Evolutionary conservation across 2,888 invertebrate species (phyloP), one percentile per base, ranked within the genome.

Genomic region (Drosophila formosana): DNA sequence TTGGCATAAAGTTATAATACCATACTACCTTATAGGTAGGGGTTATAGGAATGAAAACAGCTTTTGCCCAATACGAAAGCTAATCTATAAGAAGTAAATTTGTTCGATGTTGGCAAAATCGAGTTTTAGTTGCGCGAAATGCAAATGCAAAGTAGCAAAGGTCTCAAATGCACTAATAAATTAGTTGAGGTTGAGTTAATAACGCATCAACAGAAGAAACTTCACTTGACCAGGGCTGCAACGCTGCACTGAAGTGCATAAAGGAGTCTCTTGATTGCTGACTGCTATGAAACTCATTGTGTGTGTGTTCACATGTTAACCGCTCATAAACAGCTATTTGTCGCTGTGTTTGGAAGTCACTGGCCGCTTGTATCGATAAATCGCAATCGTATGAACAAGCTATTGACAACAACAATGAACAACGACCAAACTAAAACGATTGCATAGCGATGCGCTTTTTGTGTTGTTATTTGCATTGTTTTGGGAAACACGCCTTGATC

Each of bases 401-500:
- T 56, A 47, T 52, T 26, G 25, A 43, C 28, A 56, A 63, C 41
- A 32, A 26, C 39, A 60, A 26, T 39, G 30, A 7, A 30, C 30
- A 30, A 30, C 30, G 7, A 30, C 30, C 34, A 77, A 60, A 55
- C 55, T n/a, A 52, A 66, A 75, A 63, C 51, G 68, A 61, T 68
- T 68, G 64, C 26, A 43, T 73, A 52, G 73, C 63, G 68, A 51
- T 63, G 53, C 45, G 55, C 61, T 67, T 78, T 63, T 69, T 61
- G 30, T 72, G 62, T 65, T 61, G 57, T 57, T 78, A 53, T 77
- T 79, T 68, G 66, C 66, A 66, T 81, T 82, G 83, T 72, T 78
- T 74, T 61, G 37, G 52, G 57, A 67, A 65, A 72, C 84, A 75
- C 73, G 82, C 86, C 83, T 78, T 83, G 83, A 83, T 83, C 88